Conservation (phyloP, 2,113 vertebrate species). For the Platysteira castanea region DNA sequence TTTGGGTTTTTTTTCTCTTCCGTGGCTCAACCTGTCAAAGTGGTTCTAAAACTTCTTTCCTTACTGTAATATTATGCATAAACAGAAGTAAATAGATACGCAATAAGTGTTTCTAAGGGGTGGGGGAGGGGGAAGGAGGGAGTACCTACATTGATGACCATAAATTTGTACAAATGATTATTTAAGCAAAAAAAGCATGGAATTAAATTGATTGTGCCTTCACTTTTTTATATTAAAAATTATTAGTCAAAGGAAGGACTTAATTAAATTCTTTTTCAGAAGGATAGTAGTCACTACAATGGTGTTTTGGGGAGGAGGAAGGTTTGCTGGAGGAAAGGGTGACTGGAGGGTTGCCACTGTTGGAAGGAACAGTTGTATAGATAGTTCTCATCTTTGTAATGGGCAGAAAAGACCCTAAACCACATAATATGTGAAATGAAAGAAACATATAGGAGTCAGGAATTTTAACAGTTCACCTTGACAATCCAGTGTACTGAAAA, state of each 20-base stretch:
- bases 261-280: not conserved
- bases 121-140: fast-evolving
- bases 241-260: not conserved
- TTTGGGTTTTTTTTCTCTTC: not conserved
- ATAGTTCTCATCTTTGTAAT: not conserved
- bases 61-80: not conserved
- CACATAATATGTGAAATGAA: not conserved
- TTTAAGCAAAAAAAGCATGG: not conserved
- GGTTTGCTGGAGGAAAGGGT: not conserved
- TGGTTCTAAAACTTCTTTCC: not conserved
- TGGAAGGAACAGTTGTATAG: not conserved
- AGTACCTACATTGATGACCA: not conserved
- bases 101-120: not conserved
- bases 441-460: not conserved
- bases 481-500: not conserved
- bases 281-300: not conserved
- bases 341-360: not conserved
- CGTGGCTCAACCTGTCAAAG: not conserved
- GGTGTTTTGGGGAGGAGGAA: not conserved
- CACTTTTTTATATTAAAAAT: not conserved
- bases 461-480: not conserved
- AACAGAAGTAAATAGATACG: not conserved
- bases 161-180: not conserved
- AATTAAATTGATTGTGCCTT: not conserved
- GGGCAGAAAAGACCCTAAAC: not conserved